Evolutionary conservation across 92 coral and sea anemone species (phyloP).

Genomic region (Hydrozoanthus gracilis): DNA sequence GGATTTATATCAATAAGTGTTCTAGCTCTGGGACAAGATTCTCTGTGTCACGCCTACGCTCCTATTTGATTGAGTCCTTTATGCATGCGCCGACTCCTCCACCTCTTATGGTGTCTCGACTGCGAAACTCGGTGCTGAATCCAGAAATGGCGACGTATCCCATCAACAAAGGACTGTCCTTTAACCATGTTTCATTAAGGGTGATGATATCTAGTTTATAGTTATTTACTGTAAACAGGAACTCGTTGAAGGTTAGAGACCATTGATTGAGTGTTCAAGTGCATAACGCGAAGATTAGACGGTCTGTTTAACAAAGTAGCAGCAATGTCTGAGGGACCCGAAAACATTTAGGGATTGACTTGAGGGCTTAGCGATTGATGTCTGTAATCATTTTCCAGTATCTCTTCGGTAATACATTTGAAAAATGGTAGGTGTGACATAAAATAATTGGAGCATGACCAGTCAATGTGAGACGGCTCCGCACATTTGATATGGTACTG

Average conservation of each 20-base stretch:
- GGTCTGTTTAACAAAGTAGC: constrained; percentile 31
- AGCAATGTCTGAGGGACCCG: constrained; percentile 19
- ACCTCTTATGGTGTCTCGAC: constrained; percentile 35
- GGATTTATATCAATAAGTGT: constrained; percentile 26
- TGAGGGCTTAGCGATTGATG: constrained; percentile 32
- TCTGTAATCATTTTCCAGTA: constrained; percentile 33
- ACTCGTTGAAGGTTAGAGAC: constrained; percentile 30
- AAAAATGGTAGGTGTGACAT: constrained; percentile 43
- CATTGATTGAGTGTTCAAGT: constrained; percentile 27
- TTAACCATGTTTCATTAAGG: constrained; percentile 35
- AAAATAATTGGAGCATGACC: constrained; percentile 52
- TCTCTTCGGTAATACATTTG: constrained; percentile 37
- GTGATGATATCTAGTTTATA: constrained; percentile 37
- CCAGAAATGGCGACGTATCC: constrained; percentile 37
- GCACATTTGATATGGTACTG: constrained; percentile 41
- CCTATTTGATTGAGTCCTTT: constrained; percentile 38
- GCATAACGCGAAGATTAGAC: constrained; percentile 27
- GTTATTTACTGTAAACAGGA: constrained; percentile 38
- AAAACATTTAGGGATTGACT: constrained; percentile 6
- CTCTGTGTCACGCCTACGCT: constrained; percentile 37
- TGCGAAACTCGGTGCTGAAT: constrained; percentile 39
- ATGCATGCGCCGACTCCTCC: constrained; percentile 41
- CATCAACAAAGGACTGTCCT: constrained; percentile 18
- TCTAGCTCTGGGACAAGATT: constrained; percentile 36
- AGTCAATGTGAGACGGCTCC: constrained; percentile 49